Evolutionary conservation across 2,888 invertebrate species (phyloP), one percentile per base, ranked within the genome.

Genomic region (Pseudoips prasinana): DNA sequence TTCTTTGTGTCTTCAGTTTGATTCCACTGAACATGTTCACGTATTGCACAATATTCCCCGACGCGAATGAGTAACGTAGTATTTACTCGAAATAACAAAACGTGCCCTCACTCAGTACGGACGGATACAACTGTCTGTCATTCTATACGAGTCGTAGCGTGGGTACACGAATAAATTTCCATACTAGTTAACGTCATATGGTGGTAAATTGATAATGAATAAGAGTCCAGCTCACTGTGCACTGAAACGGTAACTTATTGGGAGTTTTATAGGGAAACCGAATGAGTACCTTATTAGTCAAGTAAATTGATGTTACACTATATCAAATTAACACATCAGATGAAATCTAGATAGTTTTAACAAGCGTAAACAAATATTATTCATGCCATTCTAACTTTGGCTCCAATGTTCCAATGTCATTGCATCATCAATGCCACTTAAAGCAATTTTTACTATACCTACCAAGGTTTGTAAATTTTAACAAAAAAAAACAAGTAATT

Each of bases 141-240:
- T 50, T 58, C 53, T 35, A 51, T 57, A 51, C 45, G 40, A 44
- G 54, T 41, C 38, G 49, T 43, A 49, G 51, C 51, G 59, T 60
- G 62, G 57, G 57, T 47, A 57, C 36, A 58, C 36, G 58, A 57
- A 68, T 68, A 65, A 52, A 69, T 69, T 65, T 55, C 38, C 63
- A 66, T 58, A n/a, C n/a, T n/a, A 39, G 14, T 41, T 37, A 36
- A 48, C 44, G 33, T 49, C 33, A 32, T 35, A 43, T 24, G 34
- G 29, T 29, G 22, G 25, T 31, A 35, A 42, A 45, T 42, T 28
- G 10, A 22, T 22, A 42, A 29, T 37, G 38, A 42, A 26, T 35
- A 35, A 35, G 29, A 39, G 39, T 31, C 29, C 22, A 29, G 25
- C 26, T 20, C 23, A 14, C 23, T 31, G 22, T 37, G 30, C 10